Evolutionary conservation across 2,888 invertebrate genomes (phyloP).

Genomic region (Coelinius sp.): DNA sequence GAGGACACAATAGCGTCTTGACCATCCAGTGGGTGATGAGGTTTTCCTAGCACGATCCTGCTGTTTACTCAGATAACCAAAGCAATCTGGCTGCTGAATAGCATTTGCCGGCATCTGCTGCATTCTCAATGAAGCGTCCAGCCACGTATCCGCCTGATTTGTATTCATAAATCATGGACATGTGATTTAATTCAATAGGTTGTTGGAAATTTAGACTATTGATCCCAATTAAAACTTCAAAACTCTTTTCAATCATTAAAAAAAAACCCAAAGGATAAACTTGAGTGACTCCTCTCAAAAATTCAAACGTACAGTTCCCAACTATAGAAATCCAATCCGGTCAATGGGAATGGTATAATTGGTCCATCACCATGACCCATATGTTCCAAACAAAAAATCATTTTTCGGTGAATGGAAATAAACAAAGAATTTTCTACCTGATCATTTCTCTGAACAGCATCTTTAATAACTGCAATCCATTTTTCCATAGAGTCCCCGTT

Average conservation of each 20-base stretch:
- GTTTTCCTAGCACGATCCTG: constrained; percentile 72
- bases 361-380: neutral
- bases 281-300: no score
- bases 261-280: no score
- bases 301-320: no score
- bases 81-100: constrained; percentile 89
- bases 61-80: constrained; percentile 91
- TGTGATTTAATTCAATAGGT: neutral
- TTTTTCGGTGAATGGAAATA: neutral
- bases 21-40: constrained; percentile 91
- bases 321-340: no score
- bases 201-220: no score
- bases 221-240: no score
- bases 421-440: constrained; percentile 71
- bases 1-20: constrained; percentile 91
- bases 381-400: neutral
- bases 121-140: constrained; percentile 84
- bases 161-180: neutral
- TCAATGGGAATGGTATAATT: neutral
- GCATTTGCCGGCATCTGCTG: constrained; percentile 85
- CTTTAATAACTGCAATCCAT: constrained; percentile 85
- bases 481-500: constrained; percentile 79
- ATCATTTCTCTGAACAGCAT: constrained; percentile 83
- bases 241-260: no score
- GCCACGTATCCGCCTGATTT: constrained; percentile 76